Evolutionary conservation across 2,888 invertebrate species (phyloP).

Genomic region (Drosophila suboccidentalis): DNA sequence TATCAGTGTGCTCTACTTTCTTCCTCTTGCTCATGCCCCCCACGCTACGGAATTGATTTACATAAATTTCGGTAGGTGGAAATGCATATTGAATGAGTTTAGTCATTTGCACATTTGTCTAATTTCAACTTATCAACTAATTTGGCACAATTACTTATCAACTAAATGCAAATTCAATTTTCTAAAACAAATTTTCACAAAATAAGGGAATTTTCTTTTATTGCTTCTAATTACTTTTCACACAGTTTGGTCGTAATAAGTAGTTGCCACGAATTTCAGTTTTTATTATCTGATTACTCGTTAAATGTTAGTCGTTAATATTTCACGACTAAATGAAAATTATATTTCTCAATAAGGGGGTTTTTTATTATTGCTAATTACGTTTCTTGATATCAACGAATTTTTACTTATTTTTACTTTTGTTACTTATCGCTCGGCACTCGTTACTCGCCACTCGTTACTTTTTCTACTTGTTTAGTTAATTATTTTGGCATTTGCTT

Average conservation of each 20-base stretch:
- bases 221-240: slow-evolving; percentile 4
- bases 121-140: slow-evolving; percentile 41
- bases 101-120: slow-evolving; percentile 35
- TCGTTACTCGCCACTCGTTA: neutral
- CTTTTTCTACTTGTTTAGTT: too few species aligned
- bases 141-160: slow-evolving; percentile 64
- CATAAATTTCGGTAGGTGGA: slow-evolving; percentile 5
- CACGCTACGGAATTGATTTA: slow-evolving; percentile 5
- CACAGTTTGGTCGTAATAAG: neutral
- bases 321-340: too few species aligned
- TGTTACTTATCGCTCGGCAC: neutral
- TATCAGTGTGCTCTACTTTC: slow-evolving; percentile 23
- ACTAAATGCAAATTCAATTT: slow-evolving; percentile 32
- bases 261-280: neutral
- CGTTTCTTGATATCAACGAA: too few species aligned
- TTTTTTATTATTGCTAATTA: too few species aligned
- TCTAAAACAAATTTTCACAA: slow-evolving; percentile 2
- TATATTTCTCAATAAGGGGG: too few species aligned
- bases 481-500: too few species aligned
- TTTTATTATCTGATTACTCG: neutral
- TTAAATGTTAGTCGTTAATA: too few species aligned
- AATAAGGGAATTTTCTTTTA: neutral
- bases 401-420: too few species aligned
- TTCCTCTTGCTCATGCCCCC: neutral
- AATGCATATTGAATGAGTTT: slow-evolving; percentile 23